Percentiles rank a stretch among this genome's conserved stretches.
Conservation (phyloP, 1,140 invertebrate genomes). For the Dreissena polymorpha region DNA sequence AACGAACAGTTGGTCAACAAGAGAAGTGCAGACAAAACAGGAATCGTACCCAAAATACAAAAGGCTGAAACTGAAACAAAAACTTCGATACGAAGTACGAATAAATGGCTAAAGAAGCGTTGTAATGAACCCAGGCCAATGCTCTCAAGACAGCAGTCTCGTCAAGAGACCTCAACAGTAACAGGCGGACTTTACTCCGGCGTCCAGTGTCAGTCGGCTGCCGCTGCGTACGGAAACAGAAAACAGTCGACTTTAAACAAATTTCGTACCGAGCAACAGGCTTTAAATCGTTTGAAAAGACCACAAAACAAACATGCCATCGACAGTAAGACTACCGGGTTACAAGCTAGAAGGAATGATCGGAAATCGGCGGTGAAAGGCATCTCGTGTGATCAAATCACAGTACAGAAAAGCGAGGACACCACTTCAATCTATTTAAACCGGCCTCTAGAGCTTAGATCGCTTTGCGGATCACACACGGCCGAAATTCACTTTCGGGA, state of each 20-base stretch:
- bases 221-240: not conserved
- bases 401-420: no score
- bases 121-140: not conserved
- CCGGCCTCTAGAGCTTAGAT: slow-evolving; percentile 25
- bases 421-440: no score
- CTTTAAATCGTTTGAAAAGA: not conserved
- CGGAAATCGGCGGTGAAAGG: no score
- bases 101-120: not conserved
- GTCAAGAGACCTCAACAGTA: not conserved
- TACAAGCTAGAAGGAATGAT: not conserved
- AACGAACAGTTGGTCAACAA: not conserved
- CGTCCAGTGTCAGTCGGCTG: not conserved
- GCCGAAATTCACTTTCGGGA: slow-evolving; percentile 25
- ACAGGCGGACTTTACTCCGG: not conserved
- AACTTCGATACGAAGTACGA: not conserved
- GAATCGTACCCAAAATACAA: not conserved
- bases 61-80: not conserved
- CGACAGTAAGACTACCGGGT: not conserved
- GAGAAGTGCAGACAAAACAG: not conserved
- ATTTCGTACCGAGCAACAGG: no score
- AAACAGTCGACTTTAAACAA: no score
- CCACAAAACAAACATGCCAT: not conserved
- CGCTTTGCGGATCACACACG: slow-evolving; percentile 40
- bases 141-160: not conserved
- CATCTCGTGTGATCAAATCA: no score